Percentiles rank a stretch among this genome's conserved stretches.
Evolutionary conservation across 2,113 vertebrate species (phyloP).

Genomic region (Syrmaticus mikado): DNA sequence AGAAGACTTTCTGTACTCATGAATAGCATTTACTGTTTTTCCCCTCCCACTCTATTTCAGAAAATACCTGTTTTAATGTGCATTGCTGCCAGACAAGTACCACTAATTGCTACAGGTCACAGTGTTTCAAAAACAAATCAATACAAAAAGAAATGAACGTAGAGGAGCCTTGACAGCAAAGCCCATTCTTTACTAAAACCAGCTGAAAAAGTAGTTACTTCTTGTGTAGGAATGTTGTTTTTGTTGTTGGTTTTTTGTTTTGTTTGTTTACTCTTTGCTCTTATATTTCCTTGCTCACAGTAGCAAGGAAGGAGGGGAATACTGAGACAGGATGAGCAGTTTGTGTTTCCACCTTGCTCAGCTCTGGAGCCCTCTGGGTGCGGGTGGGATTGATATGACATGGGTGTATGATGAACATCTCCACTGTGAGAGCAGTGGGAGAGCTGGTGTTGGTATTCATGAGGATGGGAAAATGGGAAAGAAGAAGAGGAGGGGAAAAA

Average conservation of each 20-base stretch:
- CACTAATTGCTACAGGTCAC: not conserved
- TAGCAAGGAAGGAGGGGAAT: not conserved
- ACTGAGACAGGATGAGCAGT: not conserved
- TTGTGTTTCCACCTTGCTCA: not conserved
- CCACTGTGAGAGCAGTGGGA: not conserved
- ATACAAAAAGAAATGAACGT: conserved; percentile 26
- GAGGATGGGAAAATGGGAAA: not conserved
- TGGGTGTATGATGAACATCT: not conserved
- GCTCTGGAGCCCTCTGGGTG: not conserved
- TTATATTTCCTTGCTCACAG: not conserved
- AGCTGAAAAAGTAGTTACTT: not conserved
- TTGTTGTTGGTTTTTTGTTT: not conserved
- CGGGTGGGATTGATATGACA: not conserved
- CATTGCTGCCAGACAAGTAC: not conserved
- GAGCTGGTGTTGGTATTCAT: not conserved
- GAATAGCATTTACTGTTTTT: conserved; percentile 10
- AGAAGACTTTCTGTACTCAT: conserved; percentile 10
- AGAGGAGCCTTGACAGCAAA: not conserved
- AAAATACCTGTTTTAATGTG: conserved; percentile 14
- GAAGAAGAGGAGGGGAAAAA: not conserved
- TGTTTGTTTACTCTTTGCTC: not conserved
- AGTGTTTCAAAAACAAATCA: conserved; percentile 3
- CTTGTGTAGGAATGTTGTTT: not conserved
- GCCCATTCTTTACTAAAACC: not conserved
- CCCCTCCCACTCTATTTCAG: not conserved